Conservation (phyloP, 2,797 vertebrate species). For the Scyliorhinus canicula region DNA sequence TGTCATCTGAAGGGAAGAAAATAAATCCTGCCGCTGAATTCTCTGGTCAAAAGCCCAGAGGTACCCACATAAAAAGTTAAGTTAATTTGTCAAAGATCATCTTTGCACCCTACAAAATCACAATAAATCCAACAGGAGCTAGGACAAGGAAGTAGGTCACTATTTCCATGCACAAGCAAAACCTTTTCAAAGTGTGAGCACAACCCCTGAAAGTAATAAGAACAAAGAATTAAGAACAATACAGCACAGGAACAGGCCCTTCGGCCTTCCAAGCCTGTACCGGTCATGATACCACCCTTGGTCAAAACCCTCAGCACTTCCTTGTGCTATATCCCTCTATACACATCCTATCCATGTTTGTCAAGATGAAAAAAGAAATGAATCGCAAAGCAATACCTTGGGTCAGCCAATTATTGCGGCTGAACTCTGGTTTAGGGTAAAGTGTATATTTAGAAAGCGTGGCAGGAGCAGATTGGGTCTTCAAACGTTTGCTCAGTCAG, state of each 20-base stretch:
- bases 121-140: neutral
- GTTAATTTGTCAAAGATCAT: neutral
- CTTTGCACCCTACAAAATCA: neutral
- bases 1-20: neutral
- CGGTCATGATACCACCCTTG: too few species aligned
- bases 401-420: neutral
- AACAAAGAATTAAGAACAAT: too few species aligned
- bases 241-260: too few species aligned
- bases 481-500: neutral
- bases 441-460: neutral
- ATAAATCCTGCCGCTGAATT: neutral
- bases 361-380: neutral
- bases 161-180: neutral
- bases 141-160: neutral
- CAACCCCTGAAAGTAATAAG: neutral
- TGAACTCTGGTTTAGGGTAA: neutral
- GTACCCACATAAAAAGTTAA: neutral
- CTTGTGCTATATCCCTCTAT: too few species aligned
- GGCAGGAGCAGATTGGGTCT: neutral
- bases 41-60: neutral
- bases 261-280: too few species aligned
- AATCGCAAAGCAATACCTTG: neutral
- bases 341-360: too few species aligned
- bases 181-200: neutral
- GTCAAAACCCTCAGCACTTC: too few species aligned